phyloP scores from a whole-genome alignment of 2,797 vertebrate genomes.

The Acipenser ruthenus region DNA sequence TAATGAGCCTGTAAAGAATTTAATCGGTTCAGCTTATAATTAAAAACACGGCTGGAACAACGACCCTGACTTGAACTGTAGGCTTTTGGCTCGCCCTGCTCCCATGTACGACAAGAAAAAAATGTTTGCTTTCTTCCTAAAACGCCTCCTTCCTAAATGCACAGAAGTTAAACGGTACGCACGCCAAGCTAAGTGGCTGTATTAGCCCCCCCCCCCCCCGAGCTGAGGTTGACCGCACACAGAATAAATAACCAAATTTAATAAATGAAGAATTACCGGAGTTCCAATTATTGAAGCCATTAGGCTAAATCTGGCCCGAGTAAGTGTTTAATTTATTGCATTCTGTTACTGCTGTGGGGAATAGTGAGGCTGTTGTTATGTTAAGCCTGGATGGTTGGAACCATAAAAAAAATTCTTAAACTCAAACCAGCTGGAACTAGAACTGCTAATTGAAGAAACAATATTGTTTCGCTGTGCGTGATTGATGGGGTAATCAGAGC shows the following conservation, averaged over 20 bases:
- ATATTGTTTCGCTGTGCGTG: neutral
- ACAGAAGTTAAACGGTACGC: too few species aligned
- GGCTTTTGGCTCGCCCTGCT: too few species aligned
- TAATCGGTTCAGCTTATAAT: too few species aligned
- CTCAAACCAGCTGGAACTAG: neutral
- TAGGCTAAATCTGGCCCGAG: neutral
- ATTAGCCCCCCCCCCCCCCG: too few species aligned
- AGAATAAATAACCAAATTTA: neutral
- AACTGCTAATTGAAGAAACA: neutral
- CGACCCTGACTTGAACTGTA: too few species aligned
- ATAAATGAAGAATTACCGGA: neutral
- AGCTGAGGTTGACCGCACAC: too few species aligned
- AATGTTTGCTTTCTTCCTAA: too few species aligned
- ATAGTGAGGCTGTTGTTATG: neutral
- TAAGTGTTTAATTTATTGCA: neutral
- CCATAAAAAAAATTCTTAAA: neutral
- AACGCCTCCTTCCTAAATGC: too few species aligned
- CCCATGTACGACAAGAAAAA: too few species aligned
- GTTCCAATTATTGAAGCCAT: neutral
- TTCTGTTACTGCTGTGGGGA: neutral
- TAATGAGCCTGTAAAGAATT: too few species aligned
- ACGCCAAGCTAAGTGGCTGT: too few species aligned
- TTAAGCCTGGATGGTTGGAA: neutral
- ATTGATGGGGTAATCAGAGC: neutral
- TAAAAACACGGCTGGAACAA: too few species aligned